Evolutionary conservation across 2,888 invertebrate genomes (phyloP).

Genomic region (Nomada goodeniana): DNA sequence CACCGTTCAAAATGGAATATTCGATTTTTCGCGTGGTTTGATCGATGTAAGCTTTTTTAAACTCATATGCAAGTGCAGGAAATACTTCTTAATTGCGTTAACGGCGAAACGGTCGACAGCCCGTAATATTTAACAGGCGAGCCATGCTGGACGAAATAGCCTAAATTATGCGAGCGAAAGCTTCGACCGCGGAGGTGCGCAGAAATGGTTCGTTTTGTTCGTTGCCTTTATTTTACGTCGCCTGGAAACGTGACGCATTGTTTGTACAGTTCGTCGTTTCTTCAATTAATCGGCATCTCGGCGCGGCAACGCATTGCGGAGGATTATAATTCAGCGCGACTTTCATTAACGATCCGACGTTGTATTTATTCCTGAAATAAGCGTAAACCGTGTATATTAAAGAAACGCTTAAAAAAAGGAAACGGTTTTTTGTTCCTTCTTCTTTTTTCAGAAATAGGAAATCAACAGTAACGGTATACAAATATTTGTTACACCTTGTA

Average conservation of each 20-base stretch:
- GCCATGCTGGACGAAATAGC: neutral
- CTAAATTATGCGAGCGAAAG: slow-evolving; percentile 36
- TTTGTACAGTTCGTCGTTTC: slow-evolving; percentile 29
- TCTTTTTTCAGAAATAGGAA: neutral
- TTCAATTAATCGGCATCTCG: slow-evolving; percentile 56
- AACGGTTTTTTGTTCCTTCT: slow-evolving; percentile 8
- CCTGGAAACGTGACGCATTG: slow-evolving; percentile 44
- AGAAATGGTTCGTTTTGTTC: slow-evolving; percentile 25
- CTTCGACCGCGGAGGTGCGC: neutral
- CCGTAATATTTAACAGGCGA: slow-evolving; percentile 19
- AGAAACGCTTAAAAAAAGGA: neutral
- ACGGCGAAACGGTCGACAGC: neutral
- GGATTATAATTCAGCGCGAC: slow-evolving; percentile 56
- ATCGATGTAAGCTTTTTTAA: neutral
- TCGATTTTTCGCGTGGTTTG: neutral
- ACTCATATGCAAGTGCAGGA: slow-evolving; percentile 7
- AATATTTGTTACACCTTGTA: neutral
- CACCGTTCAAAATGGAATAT: neutral
- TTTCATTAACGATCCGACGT: slow-evolving; percentile 43
- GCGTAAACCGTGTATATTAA: neutral
- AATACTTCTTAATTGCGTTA: slow-evolving; percentile 40
- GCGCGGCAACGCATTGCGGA: slow-evolving; percentile 33
- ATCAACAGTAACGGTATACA: neutral
- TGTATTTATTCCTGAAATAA: slow-evolving; percentile 27
- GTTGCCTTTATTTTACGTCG: slow-evolving; percentile 1